Evolutionary conservation across 2,888 invertebrate genomes (phyloP).

Genomic region (Amblyjoppa fuscipennis): DNA sequence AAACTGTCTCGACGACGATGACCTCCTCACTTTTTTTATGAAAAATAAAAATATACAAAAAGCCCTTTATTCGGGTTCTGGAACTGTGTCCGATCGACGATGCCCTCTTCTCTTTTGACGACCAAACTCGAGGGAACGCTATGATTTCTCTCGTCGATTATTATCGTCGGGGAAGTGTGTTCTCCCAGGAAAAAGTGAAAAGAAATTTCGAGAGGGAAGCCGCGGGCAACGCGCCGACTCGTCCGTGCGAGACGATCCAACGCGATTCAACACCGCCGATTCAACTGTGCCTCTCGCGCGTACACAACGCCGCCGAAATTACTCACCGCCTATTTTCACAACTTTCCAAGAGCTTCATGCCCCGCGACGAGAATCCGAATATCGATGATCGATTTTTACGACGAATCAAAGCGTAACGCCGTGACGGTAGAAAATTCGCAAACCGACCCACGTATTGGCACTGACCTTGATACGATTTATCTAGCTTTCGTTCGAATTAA

Average conservation of each 20-base stretch:
- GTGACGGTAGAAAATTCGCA: neutral
- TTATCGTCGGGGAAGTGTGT: slow-evolving; percentile 8
- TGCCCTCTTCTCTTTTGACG: slow-evolving; percentile 16
- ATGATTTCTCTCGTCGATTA: slow-evolving; percentile 61
- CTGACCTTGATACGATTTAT: neutral
- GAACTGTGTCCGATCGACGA: neutral
- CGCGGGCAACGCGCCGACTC: slow-evolving; percentile 40
- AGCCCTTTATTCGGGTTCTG: neutral
- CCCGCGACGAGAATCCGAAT: slow-evolving; percentile 43
- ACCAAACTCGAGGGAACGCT: slow-evolving; percentile 5
- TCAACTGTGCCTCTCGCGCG: slow-evolving; percentile 22
- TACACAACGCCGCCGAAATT: slow-evolving; percentile 54
- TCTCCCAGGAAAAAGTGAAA: slow-evolving; percentile 66
- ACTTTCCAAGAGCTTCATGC: slow-evolving; percentile 72
- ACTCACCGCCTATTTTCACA: slow-evolving; percentile 74
- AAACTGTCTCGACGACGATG: neutral
- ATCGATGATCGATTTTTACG: slow-evolving; percentile 24
- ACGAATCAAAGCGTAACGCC: slow-evolving; percentile 2
- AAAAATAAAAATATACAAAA: slow-evolving; percentile 3
- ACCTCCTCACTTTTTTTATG: slow-evolving; percentile 3
- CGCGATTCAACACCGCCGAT: slow-evolving; percentile 43
- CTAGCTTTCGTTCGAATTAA: slow-evolving; percentile 12
- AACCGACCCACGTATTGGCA: slow-evolving; percentile 6
- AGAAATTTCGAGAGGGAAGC: slow-evolving; percentile 69
- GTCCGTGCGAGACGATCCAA: slow-evolving; percentile 62